These are phyloP conservation scores for Odontophorus gujanensis DNA, from an alignment of 2,113 vertebrate genomes.

Conservation along the genomic window DNA sequence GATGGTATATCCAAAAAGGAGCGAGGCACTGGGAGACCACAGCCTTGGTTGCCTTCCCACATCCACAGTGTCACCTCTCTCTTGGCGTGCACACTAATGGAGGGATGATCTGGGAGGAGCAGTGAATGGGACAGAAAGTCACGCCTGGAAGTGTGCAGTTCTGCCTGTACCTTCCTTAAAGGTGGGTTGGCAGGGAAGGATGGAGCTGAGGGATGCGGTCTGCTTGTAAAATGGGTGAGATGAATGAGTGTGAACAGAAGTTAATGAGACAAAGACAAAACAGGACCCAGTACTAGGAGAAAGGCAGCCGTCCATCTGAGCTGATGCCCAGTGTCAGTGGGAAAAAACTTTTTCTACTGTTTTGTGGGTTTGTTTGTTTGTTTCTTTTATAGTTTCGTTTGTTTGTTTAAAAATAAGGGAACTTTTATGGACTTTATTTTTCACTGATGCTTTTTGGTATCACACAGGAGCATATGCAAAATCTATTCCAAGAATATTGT, in stretches of 20 bases:
- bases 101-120: neutral
- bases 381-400: neutral
- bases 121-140: neutral
- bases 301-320: neutral
- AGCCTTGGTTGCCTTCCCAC: too few relatives aligned
- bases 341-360: neutral
- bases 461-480: neutral
- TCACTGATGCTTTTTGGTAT: neutral
- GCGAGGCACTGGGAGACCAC: accelerated
- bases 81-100: neutral
- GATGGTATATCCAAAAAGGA: neutral
- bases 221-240: neutral
- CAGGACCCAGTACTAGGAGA: neutral
- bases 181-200: neutral
- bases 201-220: neutral
- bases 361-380: neutral
- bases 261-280: neutral
- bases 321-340: neutral
- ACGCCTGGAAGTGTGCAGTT: neutral
- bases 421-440: neutral
- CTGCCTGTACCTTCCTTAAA: neutral
- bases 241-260: neutral
- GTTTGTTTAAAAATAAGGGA: neutral
- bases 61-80: too few relatives aligned
- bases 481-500: neutral